Percentiles rank a stretch among this genome's conserved stretches.
Evolutionary conservation across 1,140 invertebrate genomes (phyloP).

Genomic region (Prorops nasuta): DNA sequence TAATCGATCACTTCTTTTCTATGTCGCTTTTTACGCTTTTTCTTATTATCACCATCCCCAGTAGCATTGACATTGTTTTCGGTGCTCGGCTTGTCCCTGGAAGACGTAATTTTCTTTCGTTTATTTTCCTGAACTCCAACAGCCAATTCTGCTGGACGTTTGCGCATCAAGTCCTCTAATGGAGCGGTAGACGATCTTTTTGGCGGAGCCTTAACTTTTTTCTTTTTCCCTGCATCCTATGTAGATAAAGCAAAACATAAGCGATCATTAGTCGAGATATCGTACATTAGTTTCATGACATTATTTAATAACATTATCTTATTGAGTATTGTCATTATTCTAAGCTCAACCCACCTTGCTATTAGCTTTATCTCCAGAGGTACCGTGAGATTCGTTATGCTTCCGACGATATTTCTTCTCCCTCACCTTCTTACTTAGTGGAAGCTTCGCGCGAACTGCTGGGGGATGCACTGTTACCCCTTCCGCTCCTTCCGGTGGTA

Average conservation of each 20-base stretch:
- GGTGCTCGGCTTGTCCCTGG: constrained; percentile 40
- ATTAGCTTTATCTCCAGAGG: constrained; percentile 19
- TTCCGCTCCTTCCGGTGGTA: constrained; percentile 71
- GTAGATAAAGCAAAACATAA: neutral
- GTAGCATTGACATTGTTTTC: constrained; percentile 3
- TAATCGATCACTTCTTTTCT: constrained; percentile 78
- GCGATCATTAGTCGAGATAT: constrained; percentile 1
- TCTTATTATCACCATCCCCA: constrained; percentile 33
- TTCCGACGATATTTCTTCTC: constrained; percentile 54
- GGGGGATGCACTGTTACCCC: constrained; percentile 63
- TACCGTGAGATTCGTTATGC: constrained; percentile 35
- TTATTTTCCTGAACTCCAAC: constrained; percentile 13
- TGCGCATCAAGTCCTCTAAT: constrained; percentile 18
- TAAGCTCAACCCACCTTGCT: constrained; percentile 10
- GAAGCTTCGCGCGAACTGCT: constrained; percentile 60
- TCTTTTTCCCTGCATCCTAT: constrained; percentile 41
- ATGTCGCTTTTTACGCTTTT: constrained; percentile 52
- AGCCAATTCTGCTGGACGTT: constrained; percentile 13
- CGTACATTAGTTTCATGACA: too few species aligned
- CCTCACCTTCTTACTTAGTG: constrained; percentile 60
- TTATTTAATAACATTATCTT: too few species aligned
- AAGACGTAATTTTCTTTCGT: constrained; percentile 29
- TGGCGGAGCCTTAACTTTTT: constrained; percentile 31
- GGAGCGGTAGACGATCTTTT: constrained; percentile 13
- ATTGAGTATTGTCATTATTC: too few species aligned